Evolutionary conservation across 1,140 invertebrate species (phyloP), one percentile per base, ranked within the genome.

Genomic region (Antheraea pernyi): DNA sequence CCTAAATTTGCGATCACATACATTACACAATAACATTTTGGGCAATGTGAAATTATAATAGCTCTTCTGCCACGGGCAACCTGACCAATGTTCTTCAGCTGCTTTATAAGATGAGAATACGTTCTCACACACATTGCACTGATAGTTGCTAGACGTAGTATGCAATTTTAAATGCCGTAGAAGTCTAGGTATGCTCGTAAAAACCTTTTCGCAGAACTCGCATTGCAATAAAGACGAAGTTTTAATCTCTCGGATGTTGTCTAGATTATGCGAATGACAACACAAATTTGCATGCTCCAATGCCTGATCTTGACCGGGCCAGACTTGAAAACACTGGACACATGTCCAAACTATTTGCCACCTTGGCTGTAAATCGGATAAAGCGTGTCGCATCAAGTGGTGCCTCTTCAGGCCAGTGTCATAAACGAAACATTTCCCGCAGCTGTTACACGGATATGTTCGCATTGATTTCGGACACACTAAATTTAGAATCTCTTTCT

Each of bases 311-410:
- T 85, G 80, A 22, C 75, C 74, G 1, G 90, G 91, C 89, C 89
- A 93, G 10, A 93, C 89, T 72, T 92, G 90, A 67, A 86, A 91
- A 73, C 91, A 93, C 67, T 89, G 79, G 11, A 82, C 82, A 63
- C 91, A 93, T 19, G 89, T 91, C 90, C 90, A 93, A 30, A 91
- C 87, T n/a, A 88, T 77, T 77, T 91, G 89, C 87, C 87, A 91
- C 9, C 81, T 82, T 18, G 82, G 88, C 58, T 83, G 85, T 22
- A 67, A 72, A 19, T 87, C 85, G 59, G 79, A 53, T 22, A 78
- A 77, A 0, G 83, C 69, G 68, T 92, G 89, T 69, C 83, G 73
- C 59, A 84, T 77, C 18, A 82, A 74, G 22, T 84, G 84, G 75
- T 91, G 86, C 71, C 85, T 80, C 48, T 80, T 80, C 22, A 92